These are phyloP conservation scores for Planiliza haematocheilus DNA, from an alignment of 2,113 vertebrate genomes.

Conservation along the genomic window DNA sequence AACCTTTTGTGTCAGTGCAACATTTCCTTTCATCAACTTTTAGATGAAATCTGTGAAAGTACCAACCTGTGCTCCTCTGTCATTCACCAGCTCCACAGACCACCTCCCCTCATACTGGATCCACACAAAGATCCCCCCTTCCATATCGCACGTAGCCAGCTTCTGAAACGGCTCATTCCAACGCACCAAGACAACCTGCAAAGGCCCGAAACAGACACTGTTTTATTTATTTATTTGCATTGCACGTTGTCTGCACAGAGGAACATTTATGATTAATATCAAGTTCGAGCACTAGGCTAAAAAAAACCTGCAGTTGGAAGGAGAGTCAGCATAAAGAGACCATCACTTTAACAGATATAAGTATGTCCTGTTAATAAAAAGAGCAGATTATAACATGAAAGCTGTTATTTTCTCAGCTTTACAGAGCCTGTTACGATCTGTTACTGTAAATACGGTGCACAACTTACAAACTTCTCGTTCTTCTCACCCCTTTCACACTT, in stretches of 20 bases:
- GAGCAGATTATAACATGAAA: background rate
- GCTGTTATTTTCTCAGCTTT: no score
- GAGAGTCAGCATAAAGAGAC: background rate
- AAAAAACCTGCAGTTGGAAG: conserved; percentile 26
- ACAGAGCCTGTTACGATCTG: no score
- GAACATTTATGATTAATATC: conserved; percentile 29
- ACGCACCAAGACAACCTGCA: conserved; percentile 95
- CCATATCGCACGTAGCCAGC: conserved; percentile 96
- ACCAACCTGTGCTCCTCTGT: conserved; percentile 95
- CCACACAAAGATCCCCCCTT: conserved; percentile 99
- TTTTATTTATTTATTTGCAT: no score
- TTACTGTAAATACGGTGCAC: no score
- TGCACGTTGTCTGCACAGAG: conserved; percentile 14
- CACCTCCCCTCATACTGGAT: conserved; percentile 99
- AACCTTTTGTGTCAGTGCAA: background rate
- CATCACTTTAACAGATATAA: conserved; percentile 1
- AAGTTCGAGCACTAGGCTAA: background rate
- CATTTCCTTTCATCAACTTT: background rate
- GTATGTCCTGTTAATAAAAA: background rate
- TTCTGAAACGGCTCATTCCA: conserved; percentile 99
- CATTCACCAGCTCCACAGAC: conserved; percentile 98
- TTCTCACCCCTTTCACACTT: no score
- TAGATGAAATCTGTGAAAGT: background rate
- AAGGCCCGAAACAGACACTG: conserved; percentile 37
- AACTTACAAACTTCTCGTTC: no score